Evolutionary conservation across 2,888 invertebrate genomes (phyloP).

Genomic region (Belgica antarctica): DNA sequence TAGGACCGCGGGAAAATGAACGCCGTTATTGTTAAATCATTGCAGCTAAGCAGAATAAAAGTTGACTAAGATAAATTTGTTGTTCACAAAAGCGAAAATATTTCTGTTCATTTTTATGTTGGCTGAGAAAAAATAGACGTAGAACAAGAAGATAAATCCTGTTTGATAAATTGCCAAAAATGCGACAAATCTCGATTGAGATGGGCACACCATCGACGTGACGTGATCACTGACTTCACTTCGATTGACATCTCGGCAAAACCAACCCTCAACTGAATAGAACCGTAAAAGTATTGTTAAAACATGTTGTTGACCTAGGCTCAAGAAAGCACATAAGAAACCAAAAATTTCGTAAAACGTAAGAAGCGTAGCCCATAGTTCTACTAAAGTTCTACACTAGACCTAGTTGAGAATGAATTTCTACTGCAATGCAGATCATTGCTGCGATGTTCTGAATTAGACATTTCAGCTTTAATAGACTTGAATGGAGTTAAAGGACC

Average conservation of each 20-base stretch:
- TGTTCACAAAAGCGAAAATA: background rate
- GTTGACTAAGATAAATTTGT: background rate
- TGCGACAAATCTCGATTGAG: background rate
- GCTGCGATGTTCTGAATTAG: too few species aligned
- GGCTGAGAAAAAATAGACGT: background rate
- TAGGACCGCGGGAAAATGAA: too few species aligned
- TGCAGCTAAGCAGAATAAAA: conserved; percentile 15
- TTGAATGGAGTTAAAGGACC: too few species aligned
- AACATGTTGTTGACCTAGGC: conserved; percentile 7
- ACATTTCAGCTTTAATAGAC: too few species aligned
- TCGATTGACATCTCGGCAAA: too few species aligned
- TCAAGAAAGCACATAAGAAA: background rate
- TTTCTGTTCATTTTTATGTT: conserved; percentile 3
- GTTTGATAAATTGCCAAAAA: conserved; percentile 15
- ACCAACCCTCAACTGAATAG: background rate
- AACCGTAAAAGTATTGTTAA: background rate
- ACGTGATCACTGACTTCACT: too few species aligned
- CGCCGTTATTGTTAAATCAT: conserved; percentile 7
- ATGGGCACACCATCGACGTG: too few species aligned
- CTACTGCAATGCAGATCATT: too few species aligned
- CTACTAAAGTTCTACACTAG: background rate
- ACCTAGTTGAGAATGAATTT: too few species aligned
- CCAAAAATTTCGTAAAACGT: background rate
- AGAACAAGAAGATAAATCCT: conserved; percentile 8
- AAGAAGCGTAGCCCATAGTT: background rate